phyloP scores from a whole-genome alignment of 2,888 invertebrate genomes.

The Willowsia nigromaculata region DNA sequence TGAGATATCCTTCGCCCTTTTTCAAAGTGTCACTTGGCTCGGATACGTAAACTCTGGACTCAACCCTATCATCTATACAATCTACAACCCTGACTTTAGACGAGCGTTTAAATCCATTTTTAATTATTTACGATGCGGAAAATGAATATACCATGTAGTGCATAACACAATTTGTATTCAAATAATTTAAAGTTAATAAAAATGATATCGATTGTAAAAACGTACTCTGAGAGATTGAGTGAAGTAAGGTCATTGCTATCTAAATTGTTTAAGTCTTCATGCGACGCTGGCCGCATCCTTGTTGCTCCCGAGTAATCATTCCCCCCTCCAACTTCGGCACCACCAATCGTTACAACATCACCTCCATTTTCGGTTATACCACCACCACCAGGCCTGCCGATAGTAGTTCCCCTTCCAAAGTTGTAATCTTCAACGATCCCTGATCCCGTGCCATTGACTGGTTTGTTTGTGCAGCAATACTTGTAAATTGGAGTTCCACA shows the following conservation, averaged over 20 bases:
- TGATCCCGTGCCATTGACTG: conserved; percentile 52
- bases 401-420: not conserved
- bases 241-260: conserved; percentile 20
- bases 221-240: conserved; percentile 48
- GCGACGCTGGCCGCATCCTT: conserved; percentile 12
- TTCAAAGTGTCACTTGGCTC: conserved; percentile 95
- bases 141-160: not conserved
- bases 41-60: conserved; percentile 95
- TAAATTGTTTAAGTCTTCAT: not conserved
- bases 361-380: conserved; percentile 1
- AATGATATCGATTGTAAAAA: not conserved
- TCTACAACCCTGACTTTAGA: conserved; percentile 96
- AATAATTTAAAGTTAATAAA: not conserved
- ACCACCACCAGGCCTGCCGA: not conserved
- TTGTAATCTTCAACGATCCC: conserved; percentile 10
- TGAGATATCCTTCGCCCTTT: conserved; percentile 80
- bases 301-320: conserved; percentile 52
- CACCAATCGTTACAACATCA: conserved; percentile 3
- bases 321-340: conserved; percentile 14
- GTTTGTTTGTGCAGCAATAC: conserved; percentile 80
- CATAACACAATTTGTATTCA: not conserved
- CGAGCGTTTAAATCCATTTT: conserved; percentile 77
- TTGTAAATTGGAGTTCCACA: conserved; percentile 80
- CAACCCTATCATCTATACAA: conserved; percentile 96
- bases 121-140: not conserved